These are phyloP conservation scores for Clitarchus hookeri DNA, from an alignment of 2,888 invertebrate genomes.

Conservation along the genomic window DNA sequence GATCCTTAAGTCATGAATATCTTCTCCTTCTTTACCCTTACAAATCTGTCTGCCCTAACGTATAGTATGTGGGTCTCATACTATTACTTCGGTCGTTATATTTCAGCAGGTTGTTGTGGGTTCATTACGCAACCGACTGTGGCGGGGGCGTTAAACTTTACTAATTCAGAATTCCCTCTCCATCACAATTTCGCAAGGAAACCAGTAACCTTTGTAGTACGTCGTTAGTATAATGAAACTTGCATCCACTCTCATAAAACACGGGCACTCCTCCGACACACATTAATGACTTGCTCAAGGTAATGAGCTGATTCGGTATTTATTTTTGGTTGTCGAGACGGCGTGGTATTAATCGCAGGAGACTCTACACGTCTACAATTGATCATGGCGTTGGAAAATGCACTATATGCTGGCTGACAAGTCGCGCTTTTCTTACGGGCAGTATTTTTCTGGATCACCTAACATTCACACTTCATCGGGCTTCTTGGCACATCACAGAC, in stretches of 20 bases:
- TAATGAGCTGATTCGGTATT: not conserved
- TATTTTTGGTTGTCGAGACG: not conserved
- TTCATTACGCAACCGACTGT: no score
- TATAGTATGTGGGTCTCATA: no score
- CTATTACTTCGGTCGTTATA: no score
- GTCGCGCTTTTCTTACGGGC: not conserved
- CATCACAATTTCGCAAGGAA: no score
- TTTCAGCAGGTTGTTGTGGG: no score
- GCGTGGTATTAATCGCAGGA: not conserved
- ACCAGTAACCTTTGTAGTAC: no score
- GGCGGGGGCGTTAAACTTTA: no score
- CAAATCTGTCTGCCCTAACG: no score
- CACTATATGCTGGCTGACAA: not conserved
- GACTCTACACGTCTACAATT: not conserved
- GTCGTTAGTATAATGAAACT: not conserved
- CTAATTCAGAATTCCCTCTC: no score
- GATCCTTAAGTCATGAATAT: no score
- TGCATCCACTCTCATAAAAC: not conserved
- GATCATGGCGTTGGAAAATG: not conserved
- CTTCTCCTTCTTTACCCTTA: no score
- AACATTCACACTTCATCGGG: not conserved
- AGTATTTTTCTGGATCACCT: not conserved
- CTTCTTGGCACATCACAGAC: not conserved
- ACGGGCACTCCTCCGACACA: not conserved
- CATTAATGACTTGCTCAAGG: not conserved